Evolutionary conservation across 2,888 invertebrate species (phyloP), one percentile per base, ranked within the genome.

Genomic region (Gandaritis pyraliata): DNA sequence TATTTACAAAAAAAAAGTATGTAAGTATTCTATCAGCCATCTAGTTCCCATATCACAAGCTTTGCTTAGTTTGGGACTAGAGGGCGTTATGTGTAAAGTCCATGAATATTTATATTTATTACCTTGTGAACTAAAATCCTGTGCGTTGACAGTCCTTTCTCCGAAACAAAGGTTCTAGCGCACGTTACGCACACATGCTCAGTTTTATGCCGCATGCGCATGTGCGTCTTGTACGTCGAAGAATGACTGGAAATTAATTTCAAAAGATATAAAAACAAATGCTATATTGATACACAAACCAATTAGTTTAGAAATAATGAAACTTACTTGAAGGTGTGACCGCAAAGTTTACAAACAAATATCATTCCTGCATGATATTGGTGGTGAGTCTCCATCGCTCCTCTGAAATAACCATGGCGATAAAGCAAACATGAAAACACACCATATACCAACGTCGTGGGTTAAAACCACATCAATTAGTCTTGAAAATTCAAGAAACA

Each of bases 111-210:
- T n/a, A n/a, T n/a, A n/a, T n/a, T 38, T 13, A 13, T 43, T 29
- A 61, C 61, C 49, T 51, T 43, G 15, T 61, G 62, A 6, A 46
- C 41, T 6, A 46, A 43, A 10, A 23, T 48, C 16, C 49, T 50
- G 16, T 65, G 65, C 0, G 29, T 13, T 0, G n/a, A 12, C n/a
- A 65, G 48, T 1, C 65, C 65, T 11, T 33, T 33, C 23, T 56
- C 52, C 4, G 59, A 61, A n/a, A 62, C 57, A 47, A 63, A 66
- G 0, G 58, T 54, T 18, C 49, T 49, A 10, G 61, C 62, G 48
- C 65, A 66, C 30, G 50, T 49, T 15, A 50, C 53, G 45, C 65
- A 66, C 16, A 63, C 51, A 13, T 59, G 54, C 6, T 39, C 39
- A n/a, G 54, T 47, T 18, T 16, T 15, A 46, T 66, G 65, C 8